These are phyloP conservation scores for Epirrita christyi DNA, from an alignment of 2,888 invertebrate species.

Conservation along the genomic window DNA sequence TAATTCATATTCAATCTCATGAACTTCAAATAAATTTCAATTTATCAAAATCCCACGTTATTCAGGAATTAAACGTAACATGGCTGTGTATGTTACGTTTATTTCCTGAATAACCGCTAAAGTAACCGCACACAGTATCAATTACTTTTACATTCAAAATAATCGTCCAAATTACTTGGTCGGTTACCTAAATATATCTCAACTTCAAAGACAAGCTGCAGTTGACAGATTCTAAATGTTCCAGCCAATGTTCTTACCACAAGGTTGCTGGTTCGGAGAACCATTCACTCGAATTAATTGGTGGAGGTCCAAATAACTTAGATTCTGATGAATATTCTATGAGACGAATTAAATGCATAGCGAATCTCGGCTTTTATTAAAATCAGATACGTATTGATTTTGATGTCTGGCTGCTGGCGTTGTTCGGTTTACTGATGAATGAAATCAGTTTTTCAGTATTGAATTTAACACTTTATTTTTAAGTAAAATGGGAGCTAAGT, in stretches of 20 bases:
- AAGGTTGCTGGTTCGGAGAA: constrained; percentile 27
- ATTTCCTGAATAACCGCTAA: no score
- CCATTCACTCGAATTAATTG: constrained; percentile 30
- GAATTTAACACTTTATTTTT: no score
- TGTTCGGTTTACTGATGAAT: not conserved
- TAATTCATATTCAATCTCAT: no score
- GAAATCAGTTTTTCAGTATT: not conserved
- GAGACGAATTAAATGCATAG: constrained; percentile 22
- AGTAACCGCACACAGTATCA: not conserved
- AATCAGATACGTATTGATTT: constrained; percentile 27
- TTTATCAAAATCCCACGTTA: no score
- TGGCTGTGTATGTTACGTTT: no score
- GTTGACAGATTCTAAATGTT: constrained; percentile 30
- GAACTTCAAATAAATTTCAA: no score
- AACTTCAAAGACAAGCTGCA: constrained; percentile 26
- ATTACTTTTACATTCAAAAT: constrained; percentile 16
- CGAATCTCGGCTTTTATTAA: constrained; percentile 22
- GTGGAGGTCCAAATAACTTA: constrained; percentile 27
- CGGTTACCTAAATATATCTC: constrained; percentile 18
- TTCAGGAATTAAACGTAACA: no score
- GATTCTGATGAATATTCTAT: constrained; percentile 31
- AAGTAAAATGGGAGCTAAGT: no score
- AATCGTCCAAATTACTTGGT: constrained; percentile 18
- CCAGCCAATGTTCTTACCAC: constrained; percentile 19
- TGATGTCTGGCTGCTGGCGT: constrained; percentile 1